These are phyloP conservation scores for Maniola jurtina DNA, from an alignment of 1,140 invertebrate genomes.

Conservation along the genomic window DNA sequence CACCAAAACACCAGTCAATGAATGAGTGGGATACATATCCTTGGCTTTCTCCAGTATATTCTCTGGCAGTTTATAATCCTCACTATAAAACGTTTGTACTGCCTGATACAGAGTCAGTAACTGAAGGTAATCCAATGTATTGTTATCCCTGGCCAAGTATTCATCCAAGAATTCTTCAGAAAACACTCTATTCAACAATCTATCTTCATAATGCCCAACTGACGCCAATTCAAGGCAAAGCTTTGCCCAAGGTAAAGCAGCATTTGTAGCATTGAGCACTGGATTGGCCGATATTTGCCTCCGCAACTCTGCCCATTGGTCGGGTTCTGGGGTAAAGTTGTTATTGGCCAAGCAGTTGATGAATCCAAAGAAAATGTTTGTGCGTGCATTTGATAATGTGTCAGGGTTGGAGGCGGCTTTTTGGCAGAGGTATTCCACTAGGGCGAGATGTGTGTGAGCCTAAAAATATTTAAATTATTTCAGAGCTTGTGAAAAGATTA, in stretches of 20 bases:
- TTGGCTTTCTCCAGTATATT: slow-evolving; percentile 46
- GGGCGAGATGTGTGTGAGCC: slow-evolving; percentile 75
- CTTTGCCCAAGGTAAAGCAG: slow-evolving; percentile 70
- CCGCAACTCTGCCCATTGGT: slow-evolving; percentile 76
- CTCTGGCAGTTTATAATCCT: slow-evolving; percentile 44
- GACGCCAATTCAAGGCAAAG: slow-evolving; percentile 77
- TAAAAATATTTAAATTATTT: slow-evolving; percentile 42
- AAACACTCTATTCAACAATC: slow-evolving; percentile 77
- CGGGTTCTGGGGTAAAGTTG: slow-evolving; percentile 79
- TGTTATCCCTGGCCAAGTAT: slow-evolving; percentile 62
- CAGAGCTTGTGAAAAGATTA: neutral
- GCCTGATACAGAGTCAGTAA: slow-evolving; percentile 79
- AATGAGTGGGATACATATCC: slow-evolving; percentile 47
- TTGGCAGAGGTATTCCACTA: slow-evolving; percentile 79
- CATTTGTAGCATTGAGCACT: slow-evolving; percentile 48
- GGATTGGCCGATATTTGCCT: slow-evolving; percentile 61
- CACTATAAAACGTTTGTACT: slow-evolving; percentile 77
- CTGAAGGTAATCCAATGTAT: slow-evolving; percentile 72
- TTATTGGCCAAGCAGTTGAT: slow-evolving; percentile 77
- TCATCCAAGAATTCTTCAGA: slow-evolving; percentile 64
- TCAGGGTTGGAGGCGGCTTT: slow-evolving; percentile 61
- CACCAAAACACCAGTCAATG: slow-evolving; percentile 38
- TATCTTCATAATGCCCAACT: slow-evolving; percentile 78
- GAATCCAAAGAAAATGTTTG: slow-evolving; percentile 69
- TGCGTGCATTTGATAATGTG: slow-evolving; percentile 47